Percentiles rank a stretch among this genome's conserved stretches.
phyloP scores from a whole-genome alignment of 1,140 invertebrate genomes.

The Zaprionus vittiger region DNA sequence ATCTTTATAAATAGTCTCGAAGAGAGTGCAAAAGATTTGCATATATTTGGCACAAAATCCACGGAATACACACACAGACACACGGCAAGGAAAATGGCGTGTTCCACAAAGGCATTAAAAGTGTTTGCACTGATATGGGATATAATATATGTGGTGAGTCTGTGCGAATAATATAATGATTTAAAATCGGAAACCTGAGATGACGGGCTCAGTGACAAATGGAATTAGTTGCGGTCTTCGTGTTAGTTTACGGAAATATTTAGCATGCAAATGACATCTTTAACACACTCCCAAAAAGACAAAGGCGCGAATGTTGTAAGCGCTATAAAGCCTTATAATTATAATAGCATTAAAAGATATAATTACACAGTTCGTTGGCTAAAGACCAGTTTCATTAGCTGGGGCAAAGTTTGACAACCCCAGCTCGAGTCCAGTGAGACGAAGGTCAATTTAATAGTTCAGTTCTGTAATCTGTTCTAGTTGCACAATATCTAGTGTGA shows the following conservation, averaged over 20 bases:
- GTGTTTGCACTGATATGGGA: conserved; percentile 67
- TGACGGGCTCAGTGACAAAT: background rate
- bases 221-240: conserved; percentile 24
- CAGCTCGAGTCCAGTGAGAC: background rate
- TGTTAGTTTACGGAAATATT: conserved; percentile 21
- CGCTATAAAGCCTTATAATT: conserved; percentile 36
- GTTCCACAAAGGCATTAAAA: conserved; percentile 73
- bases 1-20: conserved; percentile 29
- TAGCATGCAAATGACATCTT: conserved; percentile 31
- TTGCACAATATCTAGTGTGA: background rate
- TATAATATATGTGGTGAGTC: conserved; percentile 75
- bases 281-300: background rate
- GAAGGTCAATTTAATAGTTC: conserved; percentile 19
- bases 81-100: conserved; percentile 62
- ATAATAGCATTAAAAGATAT: conserved; percentile 50
- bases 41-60: conserved; percentile 29
- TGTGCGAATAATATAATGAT: conserved; percentile 9
- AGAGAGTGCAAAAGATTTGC: conserved; percentile 24
- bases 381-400: conserved; percentile 43
- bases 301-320: conserved; percentile 24
- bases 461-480: background rate
- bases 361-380: conserved; percentile 32
- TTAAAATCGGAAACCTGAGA: conserved; percentile 24
- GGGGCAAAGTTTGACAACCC: conserved; percentile 16
- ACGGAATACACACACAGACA: background rate